Base-by-base conservation (phyloP, 1,140 invertebrate genomes). In the Lepidurus packardi region DNA sequence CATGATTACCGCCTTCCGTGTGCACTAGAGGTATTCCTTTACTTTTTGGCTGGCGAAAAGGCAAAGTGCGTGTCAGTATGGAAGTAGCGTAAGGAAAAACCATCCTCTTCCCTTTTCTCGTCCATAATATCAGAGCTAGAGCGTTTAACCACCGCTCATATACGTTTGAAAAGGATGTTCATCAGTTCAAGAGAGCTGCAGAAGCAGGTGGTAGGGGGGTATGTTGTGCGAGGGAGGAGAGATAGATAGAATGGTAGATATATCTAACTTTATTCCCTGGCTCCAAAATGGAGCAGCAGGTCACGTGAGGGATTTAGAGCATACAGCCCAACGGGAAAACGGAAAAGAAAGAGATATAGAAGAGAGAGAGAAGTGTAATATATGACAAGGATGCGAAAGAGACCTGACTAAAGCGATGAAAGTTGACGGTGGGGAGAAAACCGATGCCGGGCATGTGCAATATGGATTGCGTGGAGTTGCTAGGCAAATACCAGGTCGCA, bases 351-450 rank as follows among this genome's bases (percentile, higher is more conserved):
- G 34, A 34, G 34, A 34, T 34, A 34, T 0, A 16, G 53, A 65
- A 65, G 16, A 13, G 21, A 21, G 16, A 21, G 4, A n/a, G 16
- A 21, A 7, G 16, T 13, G 53, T 65, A 65, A 65, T 65, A 16
- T 16, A 65, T 65, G 53, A 65, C 53, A 65, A 65, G 53, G 21
- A 65, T n/a, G 53, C 53, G 53, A 65, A 65, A 65, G 53, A 65
- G 53, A 65, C 53, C 53, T 16, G 53, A 65, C 8, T 16, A 13
- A 65, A 65, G 6, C 16, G 16, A 16, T n/a, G 21, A 65, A 65
- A 65, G 16, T 65, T 65, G 16, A n/a, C 21, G n/a, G 21, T 34
- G 34, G 3, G 34, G 4, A 4, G 34, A 3, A 34, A 34, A 34
- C 34, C 53, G 21, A 13, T 21, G 21, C 53, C 8, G 53, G 21